Evolutionary conservation across 2,113 vertebrate species (phyloP), one percentile per base, ranked within the genome.

Genomic region (Pantherophis guttatus): DNA sequence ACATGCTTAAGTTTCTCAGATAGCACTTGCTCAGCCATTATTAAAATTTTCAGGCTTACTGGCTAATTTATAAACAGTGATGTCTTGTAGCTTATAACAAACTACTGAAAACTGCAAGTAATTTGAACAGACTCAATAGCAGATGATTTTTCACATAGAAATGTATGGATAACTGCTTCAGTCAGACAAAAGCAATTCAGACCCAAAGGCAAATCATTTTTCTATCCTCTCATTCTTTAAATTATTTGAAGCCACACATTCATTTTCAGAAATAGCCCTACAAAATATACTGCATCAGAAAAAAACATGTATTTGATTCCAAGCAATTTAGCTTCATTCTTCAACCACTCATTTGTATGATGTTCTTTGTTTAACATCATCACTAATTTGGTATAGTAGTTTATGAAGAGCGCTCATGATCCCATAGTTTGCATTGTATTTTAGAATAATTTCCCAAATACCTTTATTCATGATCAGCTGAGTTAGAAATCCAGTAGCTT

Each of bases 131-230:
- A 97, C 92, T 95, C 95, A 94, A 93, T 88, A 95, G 92, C 91
- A 96, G 96, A 96, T 93, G 94, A 97, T 97, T 53, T 97, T 97
- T 96, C 97, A 94, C 94, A 95, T 91, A 97, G 96, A 97, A 92
- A 95, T 90, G 88, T 95, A 95, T 93, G 93, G 91, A 87, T 95
- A 96, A 97, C 97, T 98, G 95, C 95, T 86, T 87, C 86, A 96
- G 95, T 94, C 96, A 97, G 96, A 96, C 94, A 96, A 95, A 39
- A 70, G 65, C 96, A 96, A 96, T 95, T 96, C 95, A 97, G 95
- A 53, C 94, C 93, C 95, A 93, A 97, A 97, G 96, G 97, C 92
- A 97, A 92, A 96, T 12, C 70, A 95, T 96, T 97, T 96, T 97
- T 93, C 33, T 91, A 96, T 96, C 97, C 97, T 96, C 96, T 95